These are phyloP conservation scores for Podarcis lilfordi DNA, from an alignment of 2,797 vertebrate species.

Conservation along the genomic window DNA sequence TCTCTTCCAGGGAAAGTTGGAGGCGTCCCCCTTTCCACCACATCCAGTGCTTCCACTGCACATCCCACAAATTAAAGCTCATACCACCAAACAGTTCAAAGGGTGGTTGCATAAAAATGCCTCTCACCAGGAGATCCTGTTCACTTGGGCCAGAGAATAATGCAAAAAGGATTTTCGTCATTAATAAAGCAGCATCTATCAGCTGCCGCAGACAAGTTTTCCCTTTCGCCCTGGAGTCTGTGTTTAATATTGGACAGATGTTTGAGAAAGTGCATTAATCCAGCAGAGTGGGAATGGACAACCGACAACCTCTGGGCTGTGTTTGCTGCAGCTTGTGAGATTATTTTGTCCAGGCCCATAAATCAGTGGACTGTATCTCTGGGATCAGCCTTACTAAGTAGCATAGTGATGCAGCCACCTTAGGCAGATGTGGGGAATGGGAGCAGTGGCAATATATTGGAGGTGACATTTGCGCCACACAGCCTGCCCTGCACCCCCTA, in stretches of 20 bases:
- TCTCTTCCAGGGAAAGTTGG: slow-evolving; percentile 36
- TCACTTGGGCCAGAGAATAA: slow-evolving; percentile 2
- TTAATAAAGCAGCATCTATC: slow-evolving; percentile 36
- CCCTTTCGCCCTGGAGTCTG: neutral
- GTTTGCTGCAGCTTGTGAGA: neutral
- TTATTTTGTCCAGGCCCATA: neutral
- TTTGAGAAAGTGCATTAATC: neutral
- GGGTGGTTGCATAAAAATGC: slow-evolving; percentile 40
- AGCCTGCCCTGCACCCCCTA: too few species aligned
- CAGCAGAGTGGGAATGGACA: neutral
- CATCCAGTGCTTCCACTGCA: slow-evolving; percentile 44
- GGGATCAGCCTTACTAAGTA: too few species aligned
- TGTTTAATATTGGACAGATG: neutral
- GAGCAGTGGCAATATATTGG: too few species aligned
- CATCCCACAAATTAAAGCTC: slow-evolving; percentile 29
- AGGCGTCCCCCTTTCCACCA: slow-evolving; percentile 41
- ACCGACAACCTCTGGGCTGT: neutral
- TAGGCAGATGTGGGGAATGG: too few species aligned
- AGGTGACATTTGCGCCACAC: too few species aligned
- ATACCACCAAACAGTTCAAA: slow-evolving; percentile 30
- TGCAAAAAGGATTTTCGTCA: slow-evolving; percentile 17
- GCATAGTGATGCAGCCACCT: too few species aligned
- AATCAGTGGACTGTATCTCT: neutral
- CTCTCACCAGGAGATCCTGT: slow-evolving; percentile 29
- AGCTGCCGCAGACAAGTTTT: slow-evolving; percentile 20